Conservation (phyloP, 1,140 invertebrate genomes). For the Tyrophagus putrescentiae region DNA sequence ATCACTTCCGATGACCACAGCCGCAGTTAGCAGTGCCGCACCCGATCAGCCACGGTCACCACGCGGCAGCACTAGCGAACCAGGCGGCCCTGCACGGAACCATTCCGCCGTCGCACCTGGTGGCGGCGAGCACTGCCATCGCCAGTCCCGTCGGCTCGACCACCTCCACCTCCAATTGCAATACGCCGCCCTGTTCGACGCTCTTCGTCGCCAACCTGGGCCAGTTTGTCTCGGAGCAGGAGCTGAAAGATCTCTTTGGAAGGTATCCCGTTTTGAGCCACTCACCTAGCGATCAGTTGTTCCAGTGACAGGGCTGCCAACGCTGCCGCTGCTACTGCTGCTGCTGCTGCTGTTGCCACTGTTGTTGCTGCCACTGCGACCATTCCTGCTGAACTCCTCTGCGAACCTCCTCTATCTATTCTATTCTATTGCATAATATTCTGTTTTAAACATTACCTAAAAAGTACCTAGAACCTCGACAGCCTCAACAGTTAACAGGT, state of each 20-base stretch:
- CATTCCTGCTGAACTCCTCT: not conserved
- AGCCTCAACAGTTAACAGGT: too few relatives aligned
- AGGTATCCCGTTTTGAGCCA: slow-evolving; percentile 48
- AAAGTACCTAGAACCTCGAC: too few relatives aligned
- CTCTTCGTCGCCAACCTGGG: slow-evolving; percentile 31
- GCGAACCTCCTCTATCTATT: too few relatives aligned
- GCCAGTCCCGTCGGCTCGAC: slow-evolving; percentile 70
- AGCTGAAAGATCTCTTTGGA: slow-evolving; percentile 77
- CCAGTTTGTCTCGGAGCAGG: slow-evolving; percentile 27
- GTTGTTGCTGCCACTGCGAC: not conserved
- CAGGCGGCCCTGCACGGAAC: slow-evolving; percentile 36
- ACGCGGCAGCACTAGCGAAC: slow-evolving; percentile 39
- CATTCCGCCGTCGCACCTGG: slow-evolving; percentile 34
- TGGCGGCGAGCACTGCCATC: slow-evolving; percentile 37
- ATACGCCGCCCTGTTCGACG: slow-evolving; percentile 74
- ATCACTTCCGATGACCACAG: slow-evolving; percentile 22
- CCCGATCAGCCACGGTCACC: slow-evolving; percentile 24
- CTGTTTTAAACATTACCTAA: too few relatives aligned
- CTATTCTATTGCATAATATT: not conserved
- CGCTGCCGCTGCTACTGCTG: not conserved
- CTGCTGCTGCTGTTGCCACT: too few relatives aligned
- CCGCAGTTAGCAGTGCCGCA: slow-evolving; percentile 43
- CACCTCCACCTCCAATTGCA: slow-evolving; percentile 37
- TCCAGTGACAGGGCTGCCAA: not conserved
- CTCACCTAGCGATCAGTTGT: slow-evolving; percentile 10